A percentile compares a stretch with the other conserved stretches of the same genome.
phyloP scores from a whole-genome alignment of 1,140 invertebrate species.

The Drosophila paulistorum region DNA sequence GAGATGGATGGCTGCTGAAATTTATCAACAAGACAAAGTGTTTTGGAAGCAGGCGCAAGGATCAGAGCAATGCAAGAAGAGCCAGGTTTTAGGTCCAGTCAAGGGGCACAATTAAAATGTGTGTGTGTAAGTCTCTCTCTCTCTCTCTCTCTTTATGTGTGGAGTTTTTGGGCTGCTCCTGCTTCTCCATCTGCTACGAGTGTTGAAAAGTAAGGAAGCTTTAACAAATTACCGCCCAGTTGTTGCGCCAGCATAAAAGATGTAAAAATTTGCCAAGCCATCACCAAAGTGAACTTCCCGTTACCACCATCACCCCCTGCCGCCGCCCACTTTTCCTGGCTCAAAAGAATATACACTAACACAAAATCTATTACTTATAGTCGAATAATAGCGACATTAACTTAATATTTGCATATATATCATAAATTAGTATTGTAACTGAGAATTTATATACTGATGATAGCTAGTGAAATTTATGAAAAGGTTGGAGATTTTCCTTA shows the following conservation, averaged over 20 bases:
- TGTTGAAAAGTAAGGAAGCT: slow-evolving; percentile 83
- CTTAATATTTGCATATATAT: too few relatives aligned
- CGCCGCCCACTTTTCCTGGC: not conserved
- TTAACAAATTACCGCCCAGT: slow-evolving; percentile 83
- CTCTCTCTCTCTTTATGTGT: not conserved
- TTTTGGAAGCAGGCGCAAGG: slow-evolving; percentile 61
- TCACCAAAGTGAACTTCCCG: slow-evolving; percentile 50
- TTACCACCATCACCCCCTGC: slow-evolving; percentile 17
- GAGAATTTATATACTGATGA: too few relatives aligned
- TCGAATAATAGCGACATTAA: too few relatives aligned
- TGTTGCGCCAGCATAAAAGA: slow-evolving; percentile 53
- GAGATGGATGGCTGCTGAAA: slow-evolving; percentile 69
- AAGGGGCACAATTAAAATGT: slow-evolving; percentile 69
- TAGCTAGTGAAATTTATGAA: too few relatives aligned
- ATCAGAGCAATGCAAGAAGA: slow-evolving; percentile 48
- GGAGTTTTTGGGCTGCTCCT: slow-evolving; percentile 20
- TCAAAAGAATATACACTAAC: not conserved
- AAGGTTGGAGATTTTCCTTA: too few relatives aligned
- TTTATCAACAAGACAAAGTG: slow-evolving; percentile 78
- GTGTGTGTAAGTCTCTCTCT: not conserved
- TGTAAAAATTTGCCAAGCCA: slow-evolving; percentile 77
- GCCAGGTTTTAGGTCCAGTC: slow-evolving; percentile 22
- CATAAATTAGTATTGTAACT: too few relatives aligned
- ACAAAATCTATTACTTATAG: not conserved
- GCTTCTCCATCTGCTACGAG: slow-evolving; percentile 29